Conservation (phyloP, 2,113 vertebrate genomes). For the Oceanites oceanicus region DNA sequence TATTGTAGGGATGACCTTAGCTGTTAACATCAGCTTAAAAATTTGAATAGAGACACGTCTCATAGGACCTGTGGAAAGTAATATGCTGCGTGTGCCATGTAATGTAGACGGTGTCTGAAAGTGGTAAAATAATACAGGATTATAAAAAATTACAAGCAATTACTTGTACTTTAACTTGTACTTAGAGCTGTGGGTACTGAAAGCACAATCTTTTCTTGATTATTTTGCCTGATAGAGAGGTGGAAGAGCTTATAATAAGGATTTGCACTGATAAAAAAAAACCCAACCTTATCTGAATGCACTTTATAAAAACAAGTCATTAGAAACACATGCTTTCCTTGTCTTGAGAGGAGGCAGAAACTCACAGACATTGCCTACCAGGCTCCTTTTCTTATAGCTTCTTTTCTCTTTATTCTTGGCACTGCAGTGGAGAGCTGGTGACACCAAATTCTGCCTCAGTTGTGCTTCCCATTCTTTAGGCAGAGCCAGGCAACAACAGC, state of each 20-base stretch:
- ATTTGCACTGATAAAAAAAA: not conserved
- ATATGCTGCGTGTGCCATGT: not conserved
- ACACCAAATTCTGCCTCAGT: not conserved
- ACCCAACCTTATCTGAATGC: not conserved
- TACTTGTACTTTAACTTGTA: not conserved
- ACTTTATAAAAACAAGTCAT: not conserved
- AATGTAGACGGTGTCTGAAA: not conserved
- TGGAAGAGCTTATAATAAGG: not conserved
- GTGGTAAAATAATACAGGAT: conserved; percentile 1
- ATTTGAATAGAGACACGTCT: not conserved
- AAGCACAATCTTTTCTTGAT: not conserved
- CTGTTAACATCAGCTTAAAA: not conserved
- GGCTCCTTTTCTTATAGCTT: not conserved
- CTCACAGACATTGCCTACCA: not conserved
- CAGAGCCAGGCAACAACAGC: not conserved
- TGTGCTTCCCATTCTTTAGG: not conserved
- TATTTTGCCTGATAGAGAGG: conserved; percentile 3
- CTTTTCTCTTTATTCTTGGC: not conserved
- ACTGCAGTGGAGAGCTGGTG: not conserved
- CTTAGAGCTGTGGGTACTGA: not conserved
- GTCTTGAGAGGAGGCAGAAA: not conserved
- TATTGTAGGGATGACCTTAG: not conserved
- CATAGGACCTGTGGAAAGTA: not conserved
- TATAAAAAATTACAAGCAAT: conserved; percentile 7
- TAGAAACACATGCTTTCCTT: not conserved